A percentile compares a stretch with the other conserved stretches of the same genome.
Conservation (phyloP, 2,888 invertebrate species). For the Argynnis bischoffii region DNA sequence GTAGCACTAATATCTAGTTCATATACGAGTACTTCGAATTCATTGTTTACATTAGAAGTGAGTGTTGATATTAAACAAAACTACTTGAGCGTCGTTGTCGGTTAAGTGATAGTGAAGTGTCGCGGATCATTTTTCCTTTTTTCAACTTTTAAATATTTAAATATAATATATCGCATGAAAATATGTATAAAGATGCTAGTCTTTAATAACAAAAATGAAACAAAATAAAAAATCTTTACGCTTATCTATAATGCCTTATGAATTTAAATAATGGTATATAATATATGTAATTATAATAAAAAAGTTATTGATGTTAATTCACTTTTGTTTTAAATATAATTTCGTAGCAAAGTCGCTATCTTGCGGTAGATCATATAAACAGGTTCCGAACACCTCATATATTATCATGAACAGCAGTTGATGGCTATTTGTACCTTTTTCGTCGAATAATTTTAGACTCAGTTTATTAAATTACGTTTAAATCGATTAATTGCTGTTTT, state of each 20-base stretch:
- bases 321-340: constrained; percentile 29
- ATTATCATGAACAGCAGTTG: constrained; percentile 33
- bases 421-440: constrained; percentile 35
- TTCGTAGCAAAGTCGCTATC: constrained; percentile 34
- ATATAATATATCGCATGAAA: neutral
- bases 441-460: constrained; percentile 23
- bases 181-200: neutral
- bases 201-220: too few relatives aligned
- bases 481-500: constrained; percentile 6
- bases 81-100: constrained; percentile 25
- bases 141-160: constrained; percentile 6
- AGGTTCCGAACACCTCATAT: constrained; percentile 31
- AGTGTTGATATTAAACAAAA: constrained; percentile 29
- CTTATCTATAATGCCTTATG: too few relatives aligned
- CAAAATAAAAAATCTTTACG: too few relatives aligned
- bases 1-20: neutral
- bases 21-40: constrained; percentile 8
- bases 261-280: too few relatives aligned
- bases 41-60: constrained; percentile 12
- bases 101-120: constrained; percentile 26
- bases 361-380: constrained; percentile 32
- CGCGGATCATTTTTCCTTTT: constrained; percentile 13
- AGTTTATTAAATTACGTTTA: constrained; percentile 21
- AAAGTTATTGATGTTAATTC: too few relatives aligned
- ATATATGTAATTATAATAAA: too few relatives aligned